Evolutionary conservation across 2,888 invertebrate genomes (phyloP), one percentile per base, ranked within the genome.

Genomic region (Nasonia oneida): DNA sequence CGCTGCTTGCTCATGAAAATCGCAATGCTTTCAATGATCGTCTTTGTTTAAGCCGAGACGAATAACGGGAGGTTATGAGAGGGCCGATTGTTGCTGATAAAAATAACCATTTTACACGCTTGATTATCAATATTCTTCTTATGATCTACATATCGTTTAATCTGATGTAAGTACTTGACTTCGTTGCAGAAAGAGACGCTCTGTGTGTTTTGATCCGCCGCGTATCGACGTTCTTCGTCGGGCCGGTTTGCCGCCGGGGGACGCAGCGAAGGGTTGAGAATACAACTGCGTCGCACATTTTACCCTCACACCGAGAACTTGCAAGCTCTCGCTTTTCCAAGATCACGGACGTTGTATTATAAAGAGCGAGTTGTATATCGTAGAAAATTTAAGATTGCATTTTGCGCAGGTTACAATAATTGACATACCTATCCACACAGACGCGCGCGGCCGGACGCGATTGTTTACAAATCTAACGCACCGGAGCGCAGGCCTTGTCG

Each of bases 281-380:
- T 47, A 47, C 6, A 47, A 50, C 53, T n/a, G 33, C 53, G 33
- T 3, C 33, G 61, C 12, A 80, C 64, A 37, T 75, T 23, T 29
- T 23, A 47, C 50, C 29, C 29, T 29, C 23, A 37, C 37, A 37
- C 37, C 3, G 14, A 6, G 67, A 79, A 37, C 79, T 79, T 79
- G 79, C 79, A 79, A 79, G 79, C 79, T 78, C 78, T 37, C 15
- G 23, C 18, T 37, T 15, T 42, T 8, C 1, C 53, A 47, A 47
- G 2, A 47, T 47, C 47, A 47, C 57, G 6, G 29, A 29, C 23
- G 29, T 53, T 42, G 18, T n/a, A 10, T 47, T 29, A 10, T 12
- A 33, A 33, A 67, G 33, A 70, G 15, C 53, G n/a, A 61, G 57
- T 8, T 61, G 8, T 2, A n/a, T 61, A 1, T 14, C 15, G 4